Evolutionary conservation across 2,888 invertebrate species (phyloP).

Genomic region (Acanthococcus lagerstroemiae): DNA sequence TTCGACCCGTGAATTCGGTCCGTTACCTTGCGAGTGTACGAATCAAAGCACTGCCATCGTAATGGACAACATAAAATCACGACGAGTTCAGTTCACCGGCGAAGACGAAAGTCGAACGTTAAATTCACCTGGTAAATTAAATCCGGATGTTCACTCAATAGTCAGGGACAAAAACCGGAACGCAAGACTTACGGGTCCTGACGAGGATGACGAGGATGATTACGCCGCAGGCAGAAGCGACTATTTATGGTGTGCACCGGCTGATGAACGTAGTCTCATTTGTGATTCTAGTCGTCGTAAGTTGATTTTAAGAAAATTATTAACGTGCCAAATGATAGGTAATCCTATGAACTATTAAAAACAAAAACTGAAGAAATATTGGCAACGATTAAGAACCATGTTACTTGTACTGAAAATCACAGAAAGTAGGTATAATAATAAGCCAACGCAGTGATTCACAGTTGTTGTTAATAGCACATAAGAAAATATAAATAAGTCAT

Average conservation of each 20-base stretch:
- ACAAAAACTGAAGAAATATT: too few relatives aligned
- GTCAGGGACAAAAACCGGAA: neutral
- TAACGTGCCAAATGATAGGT: too few relatives aligned
- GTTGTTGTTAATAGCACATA: too few relatives aligned
- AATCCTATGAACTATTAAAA: too few relatives aligned
- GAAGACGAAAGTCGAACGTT: conserved; percentile 9
- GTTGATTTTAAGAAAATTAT: too few relatives aligned
- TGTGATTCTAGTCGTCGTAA: too few relatives aligned
- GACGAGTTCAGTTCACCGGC: conserved; percentile 9
- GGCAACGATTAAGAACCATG: too few relatives aligned
- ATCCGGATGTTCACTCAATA: neutral
- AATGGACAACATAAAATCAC: neutral
- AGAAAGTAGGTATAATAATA: too few relatives aligned
- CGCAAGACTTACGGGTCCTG: neutral
- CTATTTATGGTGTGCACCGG: conserved; percentile 12
- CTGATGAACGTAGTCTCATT: conserved; percentile 15
- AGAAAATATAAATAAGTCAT: too few relatives aligned
- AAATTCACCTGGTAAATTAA: neutral
- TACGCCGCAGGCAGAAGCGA: conserved; percentile 4
- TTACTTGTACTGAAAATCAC: too few relatives aligned
- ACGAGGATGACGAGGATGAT: conserved; percentile 15
- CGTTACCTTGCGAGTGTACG: conserved; percentile 1
- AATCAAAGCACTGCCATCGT: neutral
- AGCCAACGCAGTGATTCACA: too few relatives aligned
- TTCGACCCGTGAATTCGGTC: conserved; percentile 3